Evolutionary conservation across 2,797 vertebrate genomes (phyloP), one percentile per base, ranked within the genome.

Genomic region (Chaetodon trifasciatus): DNA sequence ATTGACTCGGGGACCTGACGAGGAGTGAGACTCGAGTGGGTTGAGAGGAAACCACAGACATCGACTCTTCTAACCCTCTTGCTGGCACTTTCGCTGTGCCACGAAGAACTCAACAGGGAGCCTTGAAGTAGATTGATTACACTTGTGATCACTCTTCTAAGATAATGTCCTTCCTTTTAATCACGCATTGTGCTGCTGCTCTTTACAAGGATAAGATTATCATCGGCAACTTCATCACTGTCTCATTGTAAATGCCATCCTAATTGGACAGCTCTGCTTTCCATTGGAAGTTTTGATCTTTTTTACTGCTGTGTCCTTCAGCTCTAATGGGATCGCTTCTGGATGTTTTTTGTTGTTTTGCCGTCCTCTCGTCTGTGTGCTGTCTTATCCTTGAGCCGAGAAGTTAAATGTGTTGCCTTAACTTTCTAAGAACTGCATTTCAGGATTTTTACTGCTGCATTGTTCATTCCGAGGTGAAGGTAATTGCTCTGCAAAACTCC

Each of bases 121-220:
- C 88, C 67, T 61, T 89, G 85, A 92, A 88, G 88, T 78, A 86
- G 93, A 95, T 93, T 93, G 92, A 95, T 95, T 93, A 92, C 90
- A 76, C 85, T 81, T 81, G 90, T 87, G 91, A 94, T 94, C 90
- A 79, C 79, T 90, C 90, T 82, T 84, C 75, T 58, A 32, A 88
- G 93, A 94, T 95, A 94, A 92, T 88, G 92, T 92, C 91, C 89
- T 86, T 87, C 77, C 78, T 88, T 91, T 93, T 93, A 93, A 93
- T 93, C 91, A 90, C 71, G 83, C 89, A 87, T 92, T 91, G 92
- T 93, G 90, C 81, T 4, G 44, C 80, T 69, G 83, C 90, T 90
- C 83, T 89, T 88, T 92, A 91, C 92, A 92, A 83, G 93, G 87
- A 89, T 81, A 56, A 91, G 90, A 93, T 93, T 88, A 82, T 93